phyloP scores from a whole-genome alignment of 2,113 vertebrate species.

The Cynoglossus semilaevis region DNA sequence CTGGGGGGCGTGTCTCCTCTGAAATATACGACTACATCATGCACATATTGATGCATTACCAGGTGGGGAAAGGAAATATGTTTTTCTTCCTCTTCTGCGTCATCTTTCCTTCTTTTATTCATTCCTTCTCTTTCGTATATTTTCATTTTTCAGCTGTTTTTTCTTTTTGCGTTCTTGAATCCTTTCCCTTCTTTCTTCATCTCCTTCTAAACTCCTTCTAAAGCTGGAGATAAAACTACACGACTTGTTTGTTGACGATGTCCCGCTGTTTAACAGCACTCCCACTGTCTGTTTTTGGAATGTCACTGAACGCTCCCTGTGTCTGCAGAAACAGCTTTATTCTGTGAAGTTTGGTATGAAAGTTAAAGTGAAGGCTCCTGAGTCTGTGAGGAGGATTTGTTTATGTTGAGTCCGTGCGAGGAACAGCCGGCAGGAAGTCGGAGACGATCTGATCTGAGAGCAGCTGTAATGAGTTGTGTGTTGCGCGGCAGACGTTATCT shows the following conservation, averaged over 20 bases:
- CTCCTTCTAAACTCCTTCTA: no score
- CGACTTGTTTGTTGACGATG: no score
- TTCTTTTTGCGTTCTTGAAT: no score
- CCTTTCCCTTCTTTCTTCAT: no score
- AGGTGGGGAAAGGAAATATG: slow-evolving; percentile 32
- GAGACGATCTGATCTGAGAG: slow-evolving; percentile 37
- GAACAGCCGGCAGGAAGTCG: slow-evolving; percentile 57
- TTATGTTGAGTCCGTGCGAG: slow-evolving; percentile 13
- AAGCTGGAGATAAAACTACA: no score
- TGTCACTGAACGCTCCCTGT: not conserved
- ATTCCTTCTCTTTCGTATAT: no score
- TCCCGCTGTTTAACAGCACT: no score
- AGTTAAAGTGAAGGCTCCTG: slow-evolving; percentile 3
- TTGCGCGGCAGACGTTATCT: slow-evolving; percentile 41
- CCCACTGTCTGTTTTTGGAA: no score
- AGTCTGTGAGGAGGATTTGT: slow-evolving; percentile 22
- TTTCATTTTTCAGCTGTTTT: no score
- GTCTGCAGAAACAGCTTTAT: not conserved
- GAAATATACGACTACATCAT: slow-evolving; percentile 96
- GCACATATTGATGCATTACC: slow-evolving; percentile 92
- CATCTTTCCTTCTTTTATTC: no score
- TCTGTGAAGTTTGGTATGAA: not conserved
- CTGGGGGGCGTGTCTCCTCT: slow-evolving; percentile 82
- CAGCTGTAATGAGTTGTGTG: slow-evolving; percentile 25
- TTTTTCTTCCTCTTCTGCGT: no score